phyloP scores from a whole-genome alignment of 2,113 vertebrate species.

The Tricholaema leucomelas region DNA sequence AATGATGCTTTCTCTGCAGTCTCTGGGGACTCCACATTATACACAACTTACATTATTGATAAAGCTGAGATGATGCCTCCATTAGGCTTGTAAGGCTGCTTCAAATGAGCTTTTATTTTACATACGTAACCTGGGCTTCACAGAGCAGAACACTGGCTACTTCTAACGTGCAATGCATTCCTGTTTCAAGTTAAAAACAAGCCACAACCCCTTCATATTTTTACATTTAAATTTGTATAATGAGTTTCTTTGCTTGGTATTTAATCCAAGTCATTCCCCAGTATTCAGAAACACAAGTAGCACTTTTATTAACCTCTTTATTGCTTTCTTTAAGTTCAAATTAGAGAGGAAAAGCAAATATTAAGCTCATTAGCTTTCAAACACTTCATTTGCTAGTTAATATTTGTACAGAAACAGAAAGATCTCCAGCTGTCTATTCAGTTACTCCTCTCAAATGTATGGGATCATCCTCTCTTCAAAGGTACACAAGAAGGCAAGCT shows the following conservation, averaged over 20 bases:
- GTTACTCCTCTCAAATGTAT: slow-evolving; percentile 21
- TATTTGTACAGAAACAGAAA: slow-evolving; percentile 14
- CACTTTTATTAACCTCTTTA: not conserved
- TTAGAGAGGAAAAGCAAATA: slow-evolving; percentile 1
- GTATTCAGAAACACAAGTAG: not conserved
- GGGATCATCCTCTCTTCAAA: slow-evolving; percentile 49
- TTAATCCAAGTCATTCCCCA: not conserved
- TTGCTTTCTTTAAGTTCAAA: not conserved
- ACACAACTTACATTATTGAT: slow-evolving; percentile 99
- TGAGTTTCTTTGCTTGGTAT: too few relatives aligned
- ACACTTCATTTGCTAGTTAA: slow-evolving; percentile 15
- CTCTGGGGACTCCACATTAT: slow-evolving; percentile 91
- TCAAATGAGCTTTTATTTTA: slow-evolving; percentile 83
- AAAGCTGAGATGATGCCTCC: slow-evolving; percentile 92
- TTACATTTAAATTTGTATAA: not conserved
- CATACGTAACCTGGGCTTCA: slow-evolving; percentile 59
- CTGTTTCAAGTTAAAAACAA: not conserved
- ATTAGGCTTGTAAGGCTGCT: slow-evolving; percentile 88
- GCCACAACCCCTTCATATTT: not conserved
- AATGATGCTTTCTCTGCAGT: slow-evolving; percentile 95
- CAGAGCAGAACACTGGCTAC: not conserved
- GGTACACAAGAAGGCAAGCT: slow-evolving; percentile 14
- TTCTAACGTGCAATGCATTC: slow-evolving; percentile 30
- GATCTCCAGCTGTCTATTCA: not conserved
- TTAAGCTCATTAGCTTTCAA: not conserved